Percentiles rank a stretch among this genome's conserved stretches.
These are phyloP conservation scores for Lepeophtheirus salmonis DNA, from an alignment of 1,140 invertebrate species.

Conservation along the genomic window DNA sequence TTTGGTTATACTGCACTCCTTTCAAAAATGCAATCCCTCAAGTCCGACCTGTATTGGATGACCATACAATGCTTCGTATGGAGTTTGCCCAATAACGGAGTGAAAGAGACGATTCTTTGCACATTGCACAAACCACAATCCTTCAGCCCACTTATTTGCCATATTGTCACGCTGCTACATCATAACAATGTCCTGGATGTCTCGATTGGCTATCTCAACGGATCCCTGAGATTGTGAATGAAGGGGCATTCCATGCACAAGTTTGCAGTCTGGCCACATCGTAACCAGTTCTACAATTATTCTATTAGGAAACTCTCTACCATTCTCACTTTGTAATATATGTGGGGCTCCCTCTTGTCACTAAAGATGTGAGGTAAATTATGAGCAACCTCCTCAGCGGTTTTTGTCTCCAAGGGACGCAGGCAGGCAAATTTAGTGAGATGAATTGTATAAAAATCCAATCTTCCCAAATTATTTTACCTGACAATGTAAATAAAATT, in stretches of 20 bases:
- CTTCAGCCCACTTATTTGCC: neutral
- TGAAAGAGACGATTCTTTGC: neutral
- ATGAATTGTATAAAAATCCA: too few relatives aligned
- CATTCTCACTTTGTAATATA: neutral
- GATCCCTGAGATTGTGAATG: neutral
- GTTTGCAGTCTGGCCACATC: neutral
- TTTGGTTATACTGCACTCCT: too few relatives aligned
- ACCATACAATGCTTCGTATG: neutral
- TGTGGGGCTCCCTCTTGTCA: neutral
- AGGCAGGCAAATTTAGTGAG: too few relatives aligned
- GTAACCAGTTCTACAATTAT: neutral
- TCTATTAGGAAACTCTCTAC: neutral
- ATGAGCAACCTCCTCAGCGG: too few relatives aligned
- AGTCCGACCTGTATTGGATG: neutral
- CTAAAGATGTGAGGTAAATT: too few relatives aligned
- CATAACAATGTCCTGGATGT: neutral
- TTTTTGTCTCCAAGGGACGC: too few relatives aligned
- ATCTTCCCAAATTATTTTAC: too few relatives aligned
- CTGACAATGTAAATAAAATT: too few relatives aligned
- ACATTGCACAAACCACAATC: neutral
- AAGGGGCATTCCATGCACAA: neutral
- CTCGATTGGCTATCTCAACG: neutral
- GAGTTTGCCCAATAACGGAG: neutral
- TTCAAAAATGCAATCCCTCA: neutral
- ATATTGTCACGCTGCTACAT: neutral